A percentile compares a stretch with the other conserved stretches of the same genome.
These are phyloP conservation scores for Brotogeris chrysoptera DNA, from an alignment of 2,797 vertebrate genomes.

Conservation along the genomic window DNA sequence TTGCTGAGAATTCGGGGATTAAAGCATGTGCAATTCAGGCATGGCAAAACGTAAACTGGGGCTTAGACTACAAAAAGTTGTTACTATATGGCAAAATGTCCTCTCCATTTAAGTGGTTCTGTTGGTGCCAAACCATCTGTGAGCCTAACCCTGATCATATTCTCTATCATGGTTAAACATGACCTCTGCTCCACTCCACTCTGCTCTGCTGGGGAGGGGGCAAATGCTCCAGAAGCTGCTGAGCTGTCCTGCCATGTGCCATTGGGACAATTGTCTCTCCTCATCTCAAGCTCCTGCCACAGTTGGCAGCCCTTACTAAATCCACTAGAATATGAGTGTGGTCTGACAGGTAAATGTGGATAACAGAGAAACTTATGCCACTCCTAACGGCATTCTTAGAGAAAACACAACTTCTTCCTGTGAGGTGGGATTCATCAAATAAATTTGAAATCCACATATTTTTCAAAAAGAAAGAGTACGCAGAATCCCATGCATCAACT, in stretches of 20 bases:
- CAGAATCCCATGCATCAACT: neutral
- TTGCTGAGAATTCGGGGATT: neutral
- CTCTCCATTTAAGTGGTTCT: neutral
- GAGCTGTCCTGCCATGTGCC: neutral
- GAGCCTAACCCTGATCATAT: neutral
- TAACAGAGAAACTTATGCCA: neutral
- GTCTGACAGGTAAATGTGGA: neutral
- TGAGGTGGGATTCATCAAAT: neutral
- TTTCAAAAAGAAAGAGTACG: neutral
- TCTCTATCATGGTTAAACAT: neutral
- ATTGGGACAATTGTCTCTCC: neutral
- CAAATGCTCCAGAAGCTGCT: rapidly evolving
- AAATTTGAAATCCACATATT: neutral
- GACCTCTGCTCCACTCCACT: rapidly evolving
- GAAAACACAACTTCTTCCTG: neutral
- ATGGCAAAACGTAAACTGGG: neutral
- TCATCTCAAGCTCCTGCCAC: neutral
- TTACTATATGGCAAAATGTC: neutral
- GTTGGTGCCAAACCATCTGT: neutral
- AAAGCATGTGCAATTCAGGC: neutral
- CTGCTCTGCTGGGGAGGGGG: rapidly evolving
- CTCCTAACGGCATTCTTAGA: neutral
- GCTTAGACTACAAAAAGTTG: neutral
- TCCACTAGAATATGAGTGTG: neutral
- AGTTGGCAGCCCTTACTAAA: neutral